phyloP scores from a whole-genome alignment of 2,888 invertebrate species.

The Catonia carolina region DNA sequence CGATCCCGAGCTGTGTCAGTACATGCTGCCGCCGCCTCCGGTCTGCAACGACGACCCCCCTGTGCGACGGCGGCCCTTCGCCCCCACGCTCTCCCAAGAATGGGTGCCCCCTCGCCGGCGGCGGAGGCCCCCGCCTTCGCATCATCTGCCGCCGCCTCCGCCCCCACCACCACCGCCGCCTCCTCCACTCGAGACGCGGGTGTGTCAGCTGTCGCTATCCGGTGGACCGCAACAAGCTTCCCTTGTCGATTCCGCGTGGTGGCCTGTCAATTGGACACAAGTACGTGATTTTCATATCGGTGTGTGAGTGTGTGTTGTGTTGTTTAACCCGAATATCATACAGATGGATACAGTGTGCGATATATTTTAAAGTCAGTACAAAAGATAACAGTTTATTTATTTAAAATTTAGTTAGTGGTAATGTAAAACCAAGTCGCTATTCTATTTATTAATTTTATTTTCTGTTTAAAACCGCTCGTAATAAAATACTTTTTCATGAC shows the following conservation, averaged over 20 bases:
- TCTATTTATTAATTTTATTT: too few relatives aligned
- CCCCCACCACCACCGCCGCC: conserved; percentile 1
- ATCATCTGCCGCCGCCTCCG: background rate
- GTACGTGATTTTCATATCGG: too few relatives aligned
- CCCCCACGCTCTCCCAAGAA: conserved; percentile 1
- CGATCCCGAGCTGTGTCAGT: background rate
- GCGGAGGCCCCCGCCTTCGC: background rate
- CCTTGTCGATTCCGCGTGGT: conserved; percentile 20
- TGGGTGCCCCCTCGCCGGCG: conserved; percentile 12
- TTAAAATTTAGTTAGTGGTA: too few relatives aligned
- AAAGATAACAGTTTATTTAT: too few relatives aligned
- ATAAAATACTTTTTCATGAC: too few relatives aligned
- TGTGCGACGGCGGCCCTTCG: conserved; percentile 4
- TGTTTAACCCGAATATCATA: too few relatives aligned
- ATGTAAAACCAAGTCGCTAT: too few relatives aligned
- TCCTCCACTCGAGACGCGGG: conserved; percentile 1
- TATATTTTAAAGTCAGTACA: too few relatives aligned
- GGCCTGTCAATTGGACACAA: conserved; percentile 13
- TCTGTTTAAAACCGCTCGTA: too few relatives aligned
- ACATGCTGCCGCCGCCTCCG: background rate
- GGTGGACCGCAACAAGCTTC: conserved; percentile 17
- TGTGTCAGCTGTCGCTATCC: conserved; percentile 6
- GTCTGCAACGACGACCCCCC: background rate
- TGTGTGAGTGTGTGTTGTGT: background rate
- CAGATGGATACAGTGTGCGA: too few relatives aligned